A percentile compares a stretch with the other conserved stretches of the same genome.
Conservation (phyloP, 2,797 vertebrate species). For the Platyrinchus mystaceus region DNA sequence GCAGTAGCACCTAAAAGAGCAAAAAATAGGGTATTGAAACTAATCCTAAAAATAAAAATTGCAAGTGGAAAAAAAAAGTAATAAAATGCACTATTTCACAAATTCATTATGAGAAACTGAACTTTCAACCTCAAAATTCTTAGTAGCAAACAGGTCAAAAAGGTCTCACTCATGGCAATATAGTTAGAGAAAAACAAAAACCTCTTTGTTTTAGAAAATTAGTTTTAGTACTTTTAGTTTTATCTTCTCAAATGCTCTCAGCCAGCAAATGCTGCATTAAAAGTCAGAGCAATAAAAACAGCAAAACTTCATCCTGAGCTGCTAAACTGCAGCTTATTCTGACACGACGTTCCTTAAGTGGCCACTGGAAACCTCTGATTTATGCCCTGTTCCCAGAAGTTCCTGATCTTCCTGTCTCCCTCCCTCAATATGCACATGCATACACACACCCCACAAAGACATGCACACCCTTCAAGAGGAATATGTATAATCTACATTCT, state of each 20-base stretch:
- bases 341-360: fast-evolving
- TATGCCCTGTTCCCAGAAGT: not conserved
- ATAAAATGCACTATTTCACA: not conserved
- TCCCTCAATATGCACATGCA: not conserved
- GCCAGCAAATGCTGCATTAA: not conserved
- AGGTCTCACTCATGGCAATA: not conserved
- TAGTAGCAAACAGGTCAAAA: not conserved
- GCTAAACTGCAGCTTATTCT: not conserved
- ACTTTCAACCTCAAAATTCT: conserved; percentile 18
- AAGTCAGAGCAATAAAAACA: not conserved
- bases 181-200: conserved; percentile 1
- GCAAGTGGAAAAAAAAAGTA: not conserved
- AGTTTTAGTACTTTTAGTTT: conserved; percentile 8
- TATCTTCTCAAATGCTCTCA: not conserved
- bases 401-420: not conserved
- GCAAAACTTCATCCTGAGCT: not conserved
- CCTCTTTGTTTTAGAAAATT: not conserved
- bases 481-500: not conserved
- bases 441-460: too few relatives aligned
- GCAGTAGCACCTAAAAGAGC: conserved; percentile 83
- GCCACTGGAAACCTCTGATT: not conserved
- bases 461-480: not conserved
- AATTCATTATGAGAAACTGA: not conserved
- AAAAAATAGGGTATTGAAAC: not conserved
- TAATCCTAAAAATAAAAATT: not conserved